Conservation (phyloP, 1,140 invertebrate species). For the Xylocopa sonorina region DNA sequence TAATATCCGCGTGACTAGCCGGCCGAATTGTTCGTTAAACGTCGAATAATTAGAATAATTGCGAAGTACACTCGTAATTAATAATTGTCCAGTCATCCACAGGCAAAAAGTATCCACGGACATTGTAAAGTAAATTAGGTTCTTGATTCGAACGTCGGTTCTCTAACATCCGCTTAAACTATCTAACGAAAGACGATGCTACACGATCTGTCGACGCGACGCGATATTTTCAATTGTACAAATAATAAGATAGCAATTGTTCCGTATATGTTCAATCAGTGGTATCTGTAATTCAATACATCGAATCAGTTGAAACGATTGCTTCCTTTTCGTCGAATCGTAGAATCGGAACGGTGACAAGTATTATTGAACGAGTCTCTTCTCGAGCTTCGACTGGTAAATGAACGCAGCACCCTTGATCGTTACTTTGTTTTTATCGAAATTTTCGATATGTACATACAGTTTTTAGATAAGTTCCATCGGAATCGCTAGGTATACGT, state of each 20-base stretch:
- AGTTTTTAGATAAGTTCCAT: constrained; percentile 25
- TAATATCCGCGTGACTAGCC: constrained; percentile 46
- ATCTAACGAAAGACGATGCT: no score
- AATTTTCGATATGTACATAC: constrained; percentile 17
- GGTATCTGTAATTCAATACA: no score
- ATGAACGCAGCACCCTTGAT: background rate
- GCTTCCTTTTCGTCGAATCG: background rate
- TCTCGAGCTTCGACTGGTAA: background rate
- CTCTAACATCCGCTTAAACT: no score
- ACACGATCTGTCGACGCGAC: no score
- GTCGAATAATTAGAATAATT: background rate
- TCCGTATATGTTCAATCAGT: background rate
- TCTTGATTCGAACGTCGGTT: background rate
- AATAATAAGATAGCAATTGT: constrained; percentile 2
- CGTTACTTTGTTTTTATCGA: background rate
- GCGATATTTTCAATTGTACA: constrained; percentile 8
- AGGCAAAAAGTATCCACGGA: background rate
- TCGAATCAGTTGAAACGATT: background rate
- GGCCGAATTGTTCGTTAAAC: constrained; percentile 22
- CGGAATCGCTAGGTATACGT: background rate
- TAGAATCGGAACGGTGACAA: background rate
- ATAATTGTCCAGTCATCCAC: background rate
- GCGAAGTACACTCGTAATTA: background rate
- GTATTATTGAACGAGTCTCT: constrained; percentile 3
- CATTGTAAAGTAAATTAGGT: background rate